phyloP scores from a whole-genome alignment of 2,797 vertebrate genomes.

The Coregonus suidteri region DNA sequence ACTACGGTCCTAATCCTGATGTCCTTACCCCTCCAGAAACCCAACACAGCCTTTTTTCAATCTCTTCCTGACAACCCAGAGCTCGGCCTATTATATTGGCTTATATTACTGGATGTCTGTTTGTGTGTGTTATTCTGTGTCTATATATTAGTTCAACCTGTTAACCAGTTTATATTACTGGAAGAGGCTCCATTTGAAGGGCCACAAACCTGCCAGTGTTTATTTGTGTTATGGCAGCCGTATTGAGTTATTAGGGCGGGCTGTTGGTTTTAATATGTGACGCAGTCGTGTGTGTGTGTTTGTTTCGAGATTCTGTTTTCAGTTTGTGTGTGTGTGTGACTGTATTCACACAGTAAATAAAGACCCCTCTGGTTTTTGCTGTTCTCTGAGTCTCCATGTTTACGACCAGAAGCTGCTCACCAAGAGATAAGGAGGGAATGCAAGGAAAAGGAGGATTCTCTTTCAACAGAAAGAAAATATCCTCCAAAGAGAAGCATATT shows the following conservation, averaged over 20 bases:
- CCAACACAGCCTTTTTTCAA: background rate
- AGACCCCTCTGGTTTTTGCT: too few relatives aligned
- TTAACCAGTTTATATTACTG: background rate
- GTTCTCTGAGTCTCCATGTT: background rate
- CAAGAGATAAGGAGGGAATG: slow-evolving; percentile 3
- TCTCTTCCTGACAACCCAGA: background rate
- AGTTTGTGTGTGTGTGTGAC: background rate
- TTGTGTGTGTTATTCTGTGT: background rate
- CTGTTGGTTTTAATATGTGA: background rate
- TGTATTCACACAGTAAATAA: background rate
- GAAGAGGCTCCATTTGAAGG: slow-evolving; percentile 1
- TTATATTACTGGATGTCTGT: background rate
- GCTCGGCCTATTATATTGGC: background rate
- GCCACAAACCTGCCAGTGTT: slow-evolving; percentile 4
- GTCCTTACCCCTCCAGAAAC: background rate
- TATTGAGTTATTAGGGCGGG: background rate
- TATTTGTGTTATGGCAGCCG: slow-evolving; percentile 9
- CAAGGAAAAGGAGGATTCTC: background rate
- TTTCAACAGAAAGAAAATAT: background rate
- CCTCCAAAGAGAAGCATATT: background rate
- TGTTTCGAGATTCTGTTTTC: background rate
- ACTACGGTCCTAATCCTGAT: background rate
- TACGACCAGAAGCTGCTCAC: slow-evolving; percentile 10
- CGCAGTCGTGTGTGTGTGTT: background rate
- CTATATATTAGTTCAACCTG: background rate